Conservation (phyloP, 2,113 vertebrate species). For the Taurulus bubalis region DNA sequence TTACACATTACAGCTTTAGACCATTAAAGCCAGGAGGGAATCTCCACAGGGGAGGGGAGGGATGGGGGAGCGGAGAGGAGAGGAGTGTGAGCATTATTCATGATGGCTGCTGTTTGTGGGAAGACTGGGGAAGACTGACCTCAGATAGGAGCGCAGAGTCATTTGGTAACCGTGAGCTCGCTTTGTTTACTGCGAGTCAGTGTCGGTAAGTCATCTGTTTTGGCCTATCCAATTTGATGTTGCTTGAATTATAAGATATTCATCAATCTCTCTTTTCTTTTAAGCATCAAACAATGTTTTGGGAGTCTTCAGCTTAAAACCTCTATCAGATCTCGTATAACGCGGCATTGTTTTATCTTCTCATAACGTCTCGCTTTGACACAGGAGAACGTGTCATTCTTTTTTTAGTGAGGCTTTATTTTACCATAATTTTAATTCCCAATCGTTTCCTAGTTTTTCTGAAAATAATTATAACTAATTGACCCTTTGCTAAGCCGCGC, state of each 20-base stretch:
- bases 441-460: not conserved
- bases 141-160: slow-evolving; percentile 36
- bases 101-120: slow-evolving; percentile 44
- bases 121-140: slow-evolving; percentile 39
- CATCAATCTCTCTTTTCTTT: not conserved
- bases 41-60: slow-evolving; percentile 13
- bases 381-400: not conserved
- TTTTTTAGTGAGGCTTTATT: not conserved
- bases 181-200: slow-evolving; percentile 33
- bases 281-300: not conserved
- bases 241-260: not conserved
- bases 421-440: not conserved
- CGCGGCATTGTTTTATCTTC: not conserved
- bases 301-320: not conserved
- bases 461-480: not conserved
- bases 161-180: slow-evolving; percentile 39
- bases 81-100: slow-evolving; percentile 52
- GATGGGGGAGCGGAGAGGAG: not conserved
- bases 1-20: slow-evolving; percentile 39
- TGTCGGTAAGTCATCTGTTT: slow-evolving; percentile 51
- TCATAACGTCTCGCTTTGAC: not conserved
- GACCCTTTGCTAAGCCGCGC: not conserved
- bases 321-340: not conserved
- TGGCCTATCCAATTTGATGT: slow-evolving; percentile 1
- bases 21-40: slow-evolving; percentile 35